Conservation (phyloP, 1,140 invertebrate species). For the Sesamia nonagrioides region DNA sequence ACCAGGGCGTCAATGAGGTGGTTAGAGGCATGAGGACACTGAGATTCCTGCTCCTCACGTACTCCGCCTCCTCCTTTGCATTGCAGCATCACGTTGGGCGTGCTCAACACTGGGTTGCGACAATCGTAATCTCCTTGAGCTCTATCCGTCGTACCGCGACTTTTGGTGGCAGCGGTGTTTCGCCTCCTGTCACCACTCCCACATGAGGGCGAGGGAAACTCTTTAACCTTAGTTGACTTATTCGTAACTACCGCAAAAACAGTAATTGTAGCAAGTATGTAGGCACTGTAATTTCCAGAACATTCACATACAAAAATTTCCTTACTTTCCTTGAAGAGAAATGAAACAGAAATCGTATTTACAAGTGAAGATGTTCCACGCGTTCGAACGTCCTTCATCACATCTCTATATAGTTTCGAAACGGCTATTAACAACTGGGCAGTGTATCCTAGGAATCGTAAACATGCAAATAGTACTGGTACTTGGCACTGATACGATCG, state of each 20-base stretch:
- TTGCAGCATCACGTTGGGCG: no score
- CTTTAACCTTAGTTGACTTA: slow-evolving; percentile 17
- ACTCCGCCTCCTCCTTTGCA: no score
- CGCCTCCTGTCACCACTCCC: no score
- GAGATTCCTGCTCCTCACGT: no score
- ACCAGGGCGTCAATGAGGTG: no score
- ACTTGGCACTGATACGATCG: slow-evolving; percentile 25
- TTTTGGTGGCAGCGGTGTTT: no score
- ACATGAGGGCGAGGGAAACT: no score
- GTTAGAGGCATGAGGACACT: no score
- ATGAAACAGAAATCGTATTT: neutral
- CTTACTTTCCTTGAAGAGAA: neutral
- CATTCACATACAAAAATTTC: neutral
- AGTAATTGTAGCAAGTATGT: neutral
- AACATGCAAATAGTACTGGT: slow-evolving; percentile 39
- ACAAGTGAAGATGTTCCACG: no score
- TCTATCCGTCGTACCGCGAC: no score
- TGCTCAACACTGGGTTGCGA: no score
- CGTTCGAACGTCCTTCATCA: neutral
- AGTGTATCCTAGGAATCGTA: slow-evolving; percentile 27
- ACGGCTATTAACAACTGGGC: neutral
- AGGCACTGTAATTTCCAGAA: neutral
- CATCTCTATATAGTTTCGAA: neutral
- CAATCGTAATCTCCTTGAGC: no score
- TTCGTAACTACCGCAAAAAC: slow-evolving; percentile 16